These are phyloP conservation scores for Lagorchestes hirsutus DNA, from an alignment of 2,797 vertebrate species.

Conservation along the genomic window DNA sequence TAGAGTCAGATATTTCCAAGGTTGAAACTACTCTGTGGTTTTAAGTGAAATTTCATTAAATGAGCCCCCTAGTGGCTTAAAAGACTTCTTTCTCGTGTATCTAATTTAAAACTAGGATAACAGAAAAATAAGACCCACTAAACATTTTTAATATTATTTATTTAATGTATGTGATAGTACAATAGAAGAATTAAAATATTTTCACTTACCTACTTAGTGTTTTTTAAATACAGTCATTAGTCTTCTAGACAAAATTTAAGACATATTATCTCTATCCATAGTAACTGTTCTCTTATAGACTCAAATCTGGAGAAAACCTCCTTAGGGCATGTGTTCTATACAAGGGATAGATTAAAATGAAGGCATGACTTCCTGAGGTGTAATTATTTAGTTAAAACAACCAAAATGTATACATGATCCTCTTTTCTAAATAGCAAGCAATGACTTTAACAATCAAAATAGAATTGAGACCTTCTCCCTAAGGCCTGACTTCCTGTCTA, in stretches of 20 bases:
- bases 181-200: neutral
- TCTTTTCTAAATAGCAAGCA: conserved; percentile 51
- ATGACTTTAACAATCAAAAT: conserved; percentile 42
- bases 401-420: conserved; percentile 29
- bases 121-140: conserved; percentile 9
- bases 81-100: conserved; percentile 19
- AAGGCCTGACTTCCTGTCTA: neutral
- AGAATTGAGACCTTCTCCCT: conserved; percentile 43
- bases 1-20: conserved; percentile 1
- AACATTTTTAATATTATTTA: neutral
- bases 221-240: neutral
- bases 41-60: conserved; percentile 52
- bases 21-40: neutral
- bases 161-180: neutral
- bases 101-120: conserved; percentile 38
- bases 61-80: conserved; percentile 7
- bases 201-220: neutral
- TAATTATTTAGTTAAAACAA: conserved; percentile 23
- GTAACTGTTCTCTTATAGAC: neutral
- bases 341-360: neutral
- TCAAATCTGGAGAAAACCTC: neutral
- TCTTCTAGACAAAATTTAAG: conserved; percentile 36
- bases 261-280: neutral
- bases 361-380: conserved; percentile 29
- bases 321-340: neutral